Evolutionary conservation across 1,140 invertebrate genomes (phyloP), one percentile per base, ranked within the genome.

Genomic region (Epicauta chinensis): DNA sequence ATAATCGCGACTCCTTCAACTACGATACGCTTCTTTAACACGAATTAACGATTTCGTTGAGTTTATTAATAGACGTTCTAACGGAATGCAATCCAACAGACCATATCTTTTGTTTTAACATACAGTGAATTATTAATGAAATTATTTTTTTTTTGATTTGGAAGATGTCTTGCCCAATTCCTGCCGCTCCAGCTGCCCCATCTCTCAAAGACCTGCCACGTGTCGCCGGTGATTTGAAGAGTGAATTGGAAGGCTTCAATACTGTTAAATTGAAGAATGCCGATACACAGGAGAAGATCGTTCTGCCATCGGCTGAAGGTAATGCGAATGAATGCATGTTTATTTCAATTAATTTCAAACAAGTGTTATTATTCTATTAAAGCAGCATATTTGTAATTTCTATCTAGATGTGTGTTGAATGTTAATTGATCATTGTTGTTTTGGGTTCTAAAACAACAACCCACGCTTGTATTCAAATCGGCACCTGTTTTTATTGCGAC

Each of bases 301-400:
- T 89, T 54, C 75, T 95, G 50, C 92, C 92, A 41, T 89, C 89
- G 17, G 88, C 87, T 45, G 83, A 91, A 84, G 91, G 91, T 93
- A 75, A 71, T 42, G 13, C n/a, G n/a, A n/a, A n/a, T n/a, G n/a
- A n/a, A n/a, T n/a, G n/a, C n/a, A n/a, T n/a, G n/a, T n/a, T n/a
- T n/a, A n/a, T n/a, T n/a, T n/a, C n/a, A n/a, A n/a, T n/a, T n/a
- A n/a, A n/a, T n/a, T n/a, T n/a, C n/a, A n/a, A n/a, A n/a, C n/a
- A n/a, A n/a, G n/a, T n/a, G n/a, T n/a, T n/a, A n/a, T n/a, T n/a
- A n/a, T n/a, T n/a, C n/a, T n/a, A n/a, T n/a, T n/a, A n/a, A n/a
- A n/a, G n/a, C n/a, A n/a, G n/a, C n/a, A n/a, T n/a, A n/a, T n/a
- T n/a, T n/a, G n/a, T n/a, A n/a, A n/a, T n/a, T n/a, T n/a, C n/a